Percentiles rank a stretch among this genome's conserved stretches.
Evolutionary conservation across 2,888 invertebrate species (phyloP).

Genomic region (Spilarctia lutea): DNA sequence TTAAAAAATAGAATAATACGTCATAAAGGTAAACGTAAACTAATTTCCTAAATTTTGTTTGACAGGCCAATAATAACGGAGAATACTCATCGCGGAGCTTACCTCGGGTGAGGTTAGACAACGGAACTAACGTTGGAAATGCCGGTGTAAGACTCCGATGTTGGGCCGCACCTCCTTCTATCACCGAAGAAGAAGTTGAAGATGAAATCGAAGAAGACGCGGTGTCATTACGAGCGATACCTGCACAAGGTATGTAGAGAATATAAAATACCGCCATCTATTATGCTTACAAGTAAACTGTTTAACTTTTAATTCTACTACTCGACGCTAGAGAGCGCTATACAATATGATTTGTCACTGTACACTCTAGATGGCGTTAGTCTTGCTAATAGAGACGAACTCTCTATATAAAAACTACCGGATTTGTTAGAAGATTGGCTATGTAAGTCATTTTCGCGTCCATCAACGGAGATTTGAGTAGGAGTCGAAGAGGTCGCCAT

Average conservation of each 20-base stretch:
- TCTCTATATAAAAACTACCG: too few species aligned
- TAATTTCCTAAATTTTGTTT: constrained; percentile 35
- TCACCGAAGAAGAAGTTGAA: constrained; percentile 89
- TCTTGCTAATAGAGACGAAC: neutral
- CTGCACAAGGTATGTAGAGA: constrained; percentile 84
- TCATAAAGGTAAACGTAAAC: neutral
- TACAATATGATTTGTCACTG: neutral
- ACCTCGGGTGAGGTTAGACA: constrained; percentile 90
- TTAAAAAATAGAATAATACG: too few species aligned
- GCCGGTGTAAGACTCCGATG: constrained; percentile 88
- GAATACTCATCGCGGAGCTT: constrained; percentile 81
- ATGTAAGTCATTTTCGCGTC: too few species aligned
- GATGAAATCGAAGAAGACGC: constrained; percentile 88
- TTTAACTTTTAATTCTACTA: constrained; percentile 24
- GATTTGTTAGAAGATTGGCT: too few species aligned
- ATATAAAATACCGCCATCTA: constrained; percentile 60
- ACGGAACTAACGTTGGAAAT: constrained; percentile 87
- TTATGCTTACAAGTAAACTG: neutral
- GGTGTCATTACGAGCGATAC: constrained; percentile 88
- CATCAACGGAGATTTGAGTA: too few species aligned
- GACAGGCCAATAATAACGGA: constrained; percentile 77
- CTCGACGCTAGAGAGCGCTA: constrained; percentile 59
- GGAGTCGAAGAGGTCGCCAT: too few species aligned
- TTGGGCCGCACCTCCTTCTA: constrained; percentile 89
- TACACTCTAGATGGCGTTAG: constrained; percentile 11